Conservation (phyloP, 2,888 invertebrate species). For the Lysandra bellargus region DNA sequence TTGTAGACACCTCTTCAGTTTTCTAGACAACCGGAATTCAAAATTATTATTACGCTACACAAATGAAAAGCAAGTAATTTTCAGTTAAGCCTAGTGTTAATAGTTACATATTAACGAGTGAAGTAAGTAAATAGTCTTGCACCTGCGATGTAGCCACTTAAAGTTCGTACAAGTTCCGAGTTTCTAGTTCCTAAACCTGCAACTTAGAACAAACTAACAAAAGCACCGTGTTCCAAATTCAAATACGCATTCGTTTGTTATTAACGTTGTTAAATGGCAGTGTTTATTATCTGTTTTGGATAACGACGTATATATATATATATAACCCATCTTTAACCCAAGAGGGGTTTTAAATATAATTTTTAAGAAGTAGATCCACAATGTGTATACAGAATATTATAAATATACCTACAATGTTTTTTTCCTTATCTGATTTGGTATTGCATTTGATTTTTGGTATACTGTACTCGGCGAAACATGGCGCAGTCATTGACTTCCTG, state of each 20-base stretch:
- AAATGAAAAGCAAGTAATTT: not conserved
- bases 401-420: no score
- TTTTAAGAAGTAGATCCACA: no score
- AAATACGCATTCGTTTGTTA: not conserved
- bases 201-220: slow-evolving; percentile 18
- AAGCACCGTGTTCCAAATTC: not conserved
- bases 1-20: no score
- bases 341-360: no score
- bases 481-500: no score
- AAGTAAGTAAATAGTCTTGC: slow-evolving; percentile 8
- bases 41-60: not conserved
- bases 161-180: slow-evolving; percentile 2
- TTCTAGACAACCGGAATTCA: no score
- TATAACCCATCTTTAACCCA: no score
- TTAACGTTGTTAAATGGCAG: not conserved
- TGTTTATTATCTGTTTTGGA: not conserved
- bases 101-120: slow-evolving; percentile 2
- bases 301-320: not conserved
- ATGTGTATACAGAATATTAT: no score
- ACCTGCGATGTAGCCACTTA: slow-evolving; percentile 11
- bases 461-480: no score
- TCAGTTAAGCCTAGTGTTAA: not conserved
- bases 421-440: no score
- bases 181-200: not conserved
- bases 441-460: no score